A percentile compares a stretch with the other conserved stretches of the same genome.
phyloP scores from a whole-genome alignment of 2,113 vertebrate genomes.

The Upupa epops region DNA sequence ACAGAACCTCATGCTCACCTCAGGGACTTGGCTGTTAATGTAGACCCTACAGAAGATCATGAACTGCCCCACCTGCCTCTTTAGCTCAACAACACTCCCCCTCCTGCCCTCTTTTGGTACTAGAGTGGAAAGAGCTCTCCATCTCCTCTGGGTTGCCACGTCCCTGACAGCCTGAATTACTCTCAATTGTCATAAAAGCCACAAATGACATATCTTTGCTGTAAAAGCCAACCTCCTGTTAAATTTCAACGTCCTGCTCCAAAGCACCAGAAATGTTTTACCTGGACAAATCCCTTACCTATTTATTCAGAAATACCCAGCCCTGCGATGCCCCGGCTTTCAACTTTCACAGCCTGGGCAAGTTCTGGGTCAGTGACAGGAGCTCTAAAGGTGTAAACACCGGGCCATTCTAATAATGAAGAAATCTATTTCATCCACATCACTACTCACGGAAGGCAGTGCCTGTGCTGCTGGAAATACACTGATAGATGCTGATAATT shows the following conservation, averaged over 20 bases:
- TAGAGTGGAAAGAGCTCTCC: not conserved
- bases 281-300: not conserved
- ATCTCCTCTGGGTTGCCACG: not conserved
- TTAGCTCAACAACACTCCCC: not conserved
- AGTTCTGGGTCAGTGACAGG: not conserved
- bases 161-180: not conserved
- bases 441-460: not conserved
- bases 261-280: not conserved
- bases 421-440: not conserved
- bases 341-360: not conserved
- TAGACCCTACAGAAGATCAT: not conserved
- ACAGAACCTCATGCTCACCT: not conserved
- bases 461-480: not conserved
- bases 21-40: not conserved
- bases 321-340: not conserved
- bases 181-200: not conserved
- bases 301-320: not conserved
- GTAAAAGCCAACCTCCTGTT: not conserved
- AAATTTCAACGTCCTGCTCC: not conserved
- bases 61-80: not conserved
- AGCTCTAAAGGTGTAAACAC: not conserved
- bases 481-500: not conserved
- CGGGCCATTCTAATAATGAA: conserved; percentile 12
- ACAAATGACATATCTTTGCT: not conserved
- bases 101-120: not conserved